Percentiles rank a stretch among this genome's conserved stretches.
These are phyloP conservation scores for Cecropterus lyciades DNA, from an alignment of 1,140 invertebrate genomes.

Conservation along the genomic window DNA sequence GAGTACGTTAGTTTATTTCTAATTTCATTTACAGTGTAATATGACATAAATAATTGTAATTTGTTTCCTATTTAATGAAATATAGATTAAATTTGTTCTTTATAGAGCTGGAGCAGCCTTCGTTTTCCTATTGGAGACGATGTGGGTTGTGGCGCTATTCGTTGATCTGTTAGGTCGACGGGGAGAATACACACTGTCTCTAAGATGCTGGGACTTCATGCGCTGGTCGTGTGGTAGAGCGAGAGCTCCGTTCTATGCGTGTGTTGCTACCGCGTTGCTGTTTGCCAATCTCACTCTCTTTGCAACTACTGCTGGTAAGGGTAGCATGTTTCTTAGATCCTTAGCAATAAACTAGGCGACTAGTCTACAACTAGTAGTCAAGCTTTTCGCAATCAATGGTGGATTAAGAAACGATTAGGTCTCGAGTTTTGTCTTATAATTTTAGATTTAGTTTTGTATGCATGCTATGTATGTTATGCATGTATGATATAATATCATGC, in stretches of 20 bases:
- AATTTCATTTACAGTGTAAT: conserved; percentile 14
- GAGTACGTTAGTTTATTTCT: conserved; percentile 50
- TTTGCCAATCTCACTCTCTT: conserved; percentile 68
- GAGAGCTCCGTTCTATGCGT: conserved; percentile 72
- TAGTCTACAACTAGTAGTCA: too few relatives aligned
- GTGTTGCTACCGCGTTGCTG: conserved; percentile 68
- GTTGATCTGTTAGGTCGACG: conserved; percentile 71
- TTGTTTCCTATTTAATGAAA: too few relatives aligned
- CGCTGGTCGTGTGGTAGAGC: conserved; percentile 73
- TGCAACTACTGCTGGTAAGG: conserved; percentile 67
- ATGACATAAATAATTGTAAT: too few relatives aligned
- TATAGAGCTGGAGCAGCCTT: conserved; percentile 63
- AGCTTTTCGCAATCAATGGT: too few relatives aligned
- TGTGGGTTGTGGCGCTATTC: conserved; percentile 77
- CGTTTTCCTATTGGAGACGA: conserved; percentile 73
- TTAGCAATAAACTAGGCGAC: too few relatives aligned
- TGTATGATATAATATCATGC: too few relatives aligned
- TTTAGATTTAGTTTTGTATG: too few relatives aligned
- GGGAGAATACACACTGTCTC: conserved; percentile 69
- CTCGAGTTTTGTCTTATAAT: too few relatives aligned
- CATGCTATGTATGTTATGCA: too few relatives aligned
- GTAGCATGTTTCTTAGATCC: too few relatives aligned
- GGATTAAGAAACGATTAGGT: too few relatives aligned
- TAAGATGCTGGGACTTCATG: conserved; percentile 76
- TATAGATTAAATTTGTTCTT: conserved; percentile 15